Evolutionary conservation across 2,888 invertebrate genomes (phyloP).

Genomic region (Drosophila barbarae): DNA sequence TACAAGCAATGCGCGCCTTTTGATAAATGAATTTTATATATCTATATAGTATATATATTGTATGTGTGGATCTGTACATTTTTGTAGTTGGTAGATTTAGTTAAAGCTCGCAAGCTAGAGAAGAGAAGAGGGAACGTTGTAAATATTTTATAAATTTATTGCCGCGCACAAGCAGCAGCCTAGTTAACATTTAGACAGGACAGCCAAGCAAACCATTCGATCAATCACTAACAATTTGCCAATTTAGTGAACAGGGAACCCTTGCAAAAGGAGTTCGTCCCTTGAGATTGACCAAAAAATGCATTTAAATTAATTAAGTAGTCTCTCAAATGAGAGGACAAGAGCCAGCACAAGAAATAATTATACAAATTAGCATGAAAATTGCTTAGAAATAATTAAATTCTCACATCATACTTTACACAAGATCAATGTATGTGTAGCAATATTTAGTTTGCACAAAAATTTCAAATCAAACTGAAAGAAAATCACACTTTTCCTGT

Average conservation of each 20-base stretch:
- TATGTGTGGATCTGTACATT: slow-evolving; percentile 64
- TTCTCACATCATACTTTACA: slow-evolving; percentile 15
- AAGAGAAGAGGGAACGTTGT: slow-evolving; percentile 45
- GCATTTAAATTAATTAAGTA: slow-evolving; percentile 56
- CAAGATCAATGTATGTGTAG: slow-evolving; percentile 7
- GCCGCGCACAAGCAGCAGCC: slow-evolving; percentile 51
- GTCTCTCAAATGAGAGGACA: slow-evolving; percentile 24
- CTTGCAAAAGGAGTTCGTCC: slow-evolving; percentile 38
- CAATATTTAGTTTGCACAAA: slow-evolving; percentile 55
- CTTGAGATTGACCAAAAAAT: slow-evolving; percentile 54
- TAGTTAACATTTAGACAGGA: slow-evolving; percentile 67
- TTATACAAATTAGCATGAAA: slow-evolving; percentile 44
- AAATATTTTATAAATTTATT: slow-evolving; percentile 66
- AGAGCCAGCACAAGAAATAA: slow-evolving; percentile 21
- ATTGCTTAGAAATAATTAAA: slow-evolving; percentile 32
- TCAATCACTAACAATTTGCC: slow-evolving; percentile 45
- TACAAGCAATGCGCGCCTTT: slow-evolving; percentile 54
- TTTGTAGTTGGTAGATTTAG: slow-evolving; percentile 68
- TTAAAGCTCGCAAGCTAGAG: slow-evolving; percentile 35
- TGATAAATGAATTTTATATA: slow-evolving; percentile 39
- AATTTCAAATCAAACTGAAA: slow-evolving; percentile 45
- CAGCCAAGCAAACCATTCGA: slow-evolving; percentile 21
- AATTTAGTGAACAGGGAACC: slow-evolving; percentile 51
- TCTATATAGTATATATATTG: slow-evolving; percentile 11
- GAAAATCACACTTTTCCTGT: slow-evolving; percentile 41